Evolutionary conservation across 2,797 vertebrate species (phyloP), one percentile per base, ranked within the genome.

Genomic region (Enteromius viviparus): DNA sequence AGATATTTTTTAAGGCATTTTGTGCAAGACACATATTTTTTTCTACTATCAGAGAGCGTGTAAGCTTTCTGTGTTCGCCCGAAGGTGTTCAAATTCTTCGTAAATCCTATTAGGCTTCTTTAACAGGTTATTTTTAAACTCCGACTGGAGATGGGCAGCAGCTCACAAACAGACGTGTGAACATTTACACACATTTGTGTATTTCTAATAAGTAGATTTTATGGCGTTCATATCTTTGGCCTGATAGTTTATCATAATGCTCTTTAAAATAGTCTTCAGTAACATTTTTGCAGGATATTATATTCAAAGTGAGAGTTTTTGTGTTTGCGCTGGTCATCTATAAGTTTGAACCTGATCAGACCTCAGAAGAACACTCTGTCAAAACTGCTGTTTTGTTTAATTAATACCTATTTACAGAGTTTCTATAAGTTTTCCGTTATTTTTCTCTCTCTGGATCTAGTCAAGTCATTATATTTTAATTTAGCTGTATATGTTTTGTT

Each of bases 41-140:
- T 77, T 32, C 26, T 29, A 1, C 10, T 21, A 9, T 11, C 4
- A 34, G 23, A 45, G 17, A 19, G 40, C 5, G 70, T 17, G 53
- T 6, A n/a, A 26, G n/a, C 4, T 58, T 49, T 62, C 11, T n/a
- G 40, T 68, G 12, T 14, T 40, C 83, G 47, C 40, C 15, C 45
- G 49, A 64, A 87, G 72, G 79, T 82, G 76, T 84, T 86, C 76
- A 49, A 70, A 84, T 79, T 42, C 68, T 53, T 29, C 19, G 34
- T 74, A 47, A 81, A 82, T 89, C 77, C 80, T 83, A 78, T 89
- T 86, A 86, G 26, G 60, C 49, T 76, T 87, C 42, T 26, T 86
- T 74, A 77, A 80, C 34, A 64, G 85, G 49, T 85, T 70, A 85
- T 89, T 88, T 85, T 87, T 86, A 80, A 76, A 80, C 80, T 49